phyloP scores from a whole-genome alignment of 2,113 vertebrate species.

The Dipodomys ordii region DNA sequence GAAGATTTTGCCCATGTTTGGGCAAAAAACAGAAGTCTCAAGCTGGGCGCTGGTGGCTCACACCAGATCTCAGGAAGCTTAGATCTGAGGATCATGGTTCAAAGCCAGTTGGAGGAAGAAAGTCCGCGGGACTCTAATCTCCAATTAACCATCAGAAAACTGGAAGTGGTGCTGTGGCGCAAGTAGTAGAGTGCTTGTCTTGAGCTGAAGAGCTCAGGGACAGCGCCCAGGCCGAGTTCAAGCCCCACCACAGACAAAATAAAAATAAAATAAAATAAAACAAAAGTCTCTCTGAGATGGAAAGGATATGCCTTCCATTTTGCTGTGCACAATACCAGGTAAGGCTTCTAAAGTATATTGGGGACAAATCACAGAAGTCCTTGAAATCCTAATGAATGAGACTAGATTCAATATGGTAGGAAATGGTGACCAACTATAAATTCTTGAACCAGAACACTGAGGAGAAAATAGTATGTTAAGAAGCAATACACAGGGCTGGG shows the following conservation, averaged over 20 bases:
- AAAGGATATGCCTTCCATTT: not conserved
- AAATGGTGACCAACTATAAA: conserved; percentile 10
- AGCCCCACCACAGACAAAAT: no score
- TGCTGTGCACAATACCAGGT: conserved; percentile 1
- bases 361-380: not conserved
- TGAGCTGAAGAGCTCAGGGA: no score
- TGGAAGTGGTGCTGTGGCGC: no score
- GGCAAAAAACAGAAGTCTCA: not conserved
- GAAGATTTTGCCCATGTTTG: not conserved
- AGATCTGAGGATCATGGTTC: no score
- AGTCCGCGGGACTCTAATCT: no score
- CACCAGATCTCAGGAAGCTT: no score
- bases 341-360: conserved; percentile 5
- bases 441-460: conserved; percentile 5
- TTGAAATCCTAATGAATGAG: conserved; percentile 33
- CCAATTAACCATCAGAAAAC: no score
- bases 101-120: no score
- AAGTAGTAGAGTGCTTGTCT: no score
- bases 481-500: not conserved
- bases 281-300: not conserved
- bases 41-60: no score
- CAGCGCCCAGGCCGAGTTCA: no score
- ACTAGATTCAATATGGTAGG: not conserved
- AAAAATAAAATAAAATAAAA: no score
- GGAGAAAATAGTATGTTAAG: conserved; percentile 28